phyloP scores from a whole-genome alignment of 2,797 vertebrate genomes.

The Anguilla obscura region DNA sequence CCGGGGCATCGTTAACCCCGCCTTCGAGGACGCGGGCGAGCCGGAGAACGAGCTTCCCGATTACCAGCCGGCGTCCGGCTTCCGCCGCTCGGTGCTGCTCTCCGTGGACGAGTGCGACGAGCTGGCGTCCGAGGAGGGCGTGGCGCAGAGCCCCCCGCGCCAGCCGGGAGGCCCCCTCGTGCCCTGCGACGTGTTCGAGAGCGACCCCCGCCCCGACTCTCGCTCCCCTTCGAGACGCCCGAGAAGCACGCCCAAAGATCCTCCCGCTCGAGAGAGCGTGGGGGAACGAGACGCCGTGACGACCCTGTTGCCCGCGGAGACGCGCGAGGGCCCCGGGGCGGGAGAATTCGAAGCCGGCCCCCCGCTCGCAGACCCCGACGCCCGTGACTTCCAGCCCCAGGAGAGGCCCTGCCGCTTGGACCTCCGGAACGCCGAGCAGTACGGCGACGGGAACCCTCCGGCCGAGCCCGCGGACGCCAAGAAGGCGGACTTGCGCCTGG shows the following conservation, averaged over 20 bases:
- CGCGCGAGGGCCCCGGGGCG: conserved; percentile 32
- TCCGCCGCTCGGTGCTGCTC: conserved; percentile 89
- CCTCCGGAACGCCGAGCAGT: conserved; percentile 80
- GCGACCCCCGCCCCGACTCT: conserved; percentile 57
- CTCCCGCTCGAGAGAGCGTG: not conserved
- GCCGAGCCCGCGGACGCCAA: conserved; percentile 75
- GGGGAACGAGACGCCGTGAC: conserved; percentile 38
- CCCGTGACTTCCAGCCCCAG: conserved; percentile 78
- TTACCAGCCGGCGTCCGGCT: conserved; percentile 77
- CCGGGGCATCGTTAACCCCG: conserved; percentile 93
- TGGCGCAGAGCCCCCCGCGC: conserved; percentile 68
- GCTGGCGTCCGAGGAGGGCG: conserved; percentile 87
- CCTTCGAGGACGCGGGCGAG: conserved; percentile 88
- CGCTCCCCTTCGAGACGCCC: conserved; percentile 52
- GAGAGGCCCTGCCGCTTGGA: conserved; percentile 91
- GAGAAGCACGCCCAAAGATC: not conserved
- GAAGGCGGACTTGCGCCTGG: conserved; percentile 78
- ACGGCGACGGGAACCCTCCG: conserved; percentile 68
- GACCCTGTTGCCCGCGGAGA: conserved; percentile 60
- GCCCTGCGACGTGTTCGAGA: conserved; percentile 86
- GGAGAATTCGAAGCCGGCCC: conserved; percentile 13
- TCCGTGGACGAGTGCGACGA: conserved; percentile 98
- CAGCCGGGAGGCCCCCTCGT: conserved; percentile 61
- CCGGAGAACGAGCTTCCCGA: conserved; percentile 76
- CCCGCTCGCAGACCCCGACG: conserved; percentile 44